Base-by-base conservation (phyloP, 2,113 vertebrate species). In the Ibidorhyncha struthersii region DNA sequence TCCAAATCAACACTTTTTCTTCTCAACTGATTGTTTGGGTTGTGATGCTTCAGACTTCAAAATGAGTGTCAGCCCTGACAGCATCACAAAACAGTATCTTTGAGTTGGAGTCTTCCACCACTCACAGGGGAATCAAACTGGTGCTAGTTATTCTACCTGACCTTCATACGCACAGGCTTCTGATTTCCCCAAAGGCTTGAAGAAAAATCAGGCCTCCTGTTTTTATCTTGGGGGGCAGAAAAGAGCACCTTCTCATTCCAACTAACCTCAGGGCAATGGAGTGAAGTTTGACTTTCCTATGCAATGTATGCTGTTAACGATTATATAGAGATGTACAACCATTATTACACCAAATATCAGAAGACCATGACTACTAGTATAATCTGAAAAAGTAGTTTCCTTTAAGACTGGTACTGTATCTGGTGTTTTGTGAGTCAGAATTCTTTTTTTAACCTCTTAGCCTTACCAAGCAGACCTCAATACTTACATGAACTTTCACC, bases 401-500 rank as follows among this genome's bases (percentile, higher is more conserved):
- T 53, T 78, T 71, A 43, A 72, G 29, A 55, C 4, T 45, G 25
- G 21, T 67, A 43, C 11, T 22, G 3, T 40, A 26, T 10, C 12
- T 30, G 49, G 7, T 15, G 20, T 40, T 87, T 32, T 29, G 9
- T 1, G 6, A 73, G 25, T 34, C 45, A 49, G 34, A 19, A 2
- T 50, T 38, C 29, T 29, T 34, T 3, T 58, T 89, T 63, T 14
- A 50, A 74, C 18, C 13, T 86, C 25, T 72, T 59, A 21, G 38
- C 30, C 14, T 70, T 52, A 41, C 14, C n/a, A 89, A 71, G 49
- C 8, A 63, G 22, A 52, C 12, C 19, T 73, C 58, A 90, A 4
- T 2, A 3, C 19, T 36, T 62, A 43, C 0, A 0, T 29, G 36
- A 82, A 7, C 25, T 74, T 92, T 40, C 20, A 32, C 30, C 15